Base-by-base conservation (phyloP, 1,140 invertebrate species). In the Platyscapa corneri region DNA sequence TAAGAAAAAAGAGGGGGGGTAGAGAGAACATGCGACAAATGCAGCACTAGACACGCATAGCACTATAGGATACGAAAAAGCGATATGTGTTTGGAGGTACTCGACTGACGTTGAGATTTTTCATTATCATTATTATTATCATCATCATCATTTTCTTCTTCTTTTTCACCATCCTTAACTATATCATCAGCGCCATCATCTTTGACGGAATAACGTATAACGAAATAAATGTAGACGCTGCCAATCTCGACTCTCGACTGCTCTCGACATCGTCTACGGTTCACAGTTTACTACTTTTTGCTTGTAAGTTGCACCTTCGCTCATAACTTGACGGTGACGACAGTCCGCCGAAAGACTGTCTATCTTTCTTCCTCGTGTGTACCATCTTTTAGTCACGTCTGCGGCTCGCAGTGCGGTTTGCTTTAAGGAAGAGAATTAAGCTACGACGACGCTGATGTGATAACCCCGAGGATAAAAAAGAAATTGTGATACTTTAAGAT, bases 21-120 rank as follows among this genome's bases (percentile, higher is more conserved):
- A 30, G 34, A 60, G 82, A 75, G 37, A 81, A 46, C 80, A 82
- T 82, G 81, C 67, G 70, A 82, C 80, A 82, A 82, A 82, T 82
- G 81, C 67, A 82, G 67, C 46, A 74, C 60, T 70, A 74, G 70
- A 60, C 46, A n/a, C 78, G 46, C n/a, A 49, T 23, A 64, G 64
- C 60, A 39, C 76, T 64, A 12, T 27, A 39, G 32, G 70, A 74
- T 34, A 67, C 65, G n/a, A 67, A 34, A 27, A 53, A 53, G 49
- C 56, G 10, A 60, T 60, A 60, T 60, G 56, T 2, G 23, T 27
- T 60, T 27, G 56, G 23, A 27, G 56, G 23, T 27, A 10, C 20
- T 60, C 65, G 65, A 32, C 10, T 12, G 18, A 32, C 32, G 32
- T 67, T 16, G n/a, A 34, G 30, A 7, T 20, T 46, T 18, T 23